phyloP scores from a whole-genome alignment of 1,140 invertebrate genomes.

The Bactericera cockerelli region DNA sequence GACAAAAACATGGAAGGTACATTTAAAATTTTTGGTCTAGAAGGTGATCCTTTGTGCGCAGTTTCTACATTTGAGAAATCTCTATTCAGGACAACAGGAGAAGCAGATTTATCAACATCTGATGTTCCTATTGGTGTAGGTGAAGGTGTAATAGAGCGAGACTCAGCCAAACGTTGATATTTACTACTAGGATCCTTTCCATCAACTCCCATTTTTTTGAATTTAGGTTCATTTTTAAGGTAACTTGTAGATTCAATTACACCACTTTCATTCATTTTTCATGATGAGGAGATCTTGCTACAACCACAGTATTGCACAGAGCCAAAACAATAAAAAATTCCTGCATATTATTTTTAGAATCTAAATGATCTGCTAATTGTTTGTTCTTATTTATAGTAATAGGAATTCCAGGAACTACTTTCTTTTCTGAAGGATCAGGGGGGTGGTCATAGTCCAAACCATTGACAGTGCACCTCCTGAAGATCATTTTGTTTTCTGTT shows the following conservation, averaged over 20 bases:
- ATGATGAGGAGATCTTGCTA: conserved; percentile 72
- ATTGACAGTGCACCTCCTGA: conserved; percentile 72
- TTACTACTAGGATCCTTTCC: conserved; percentile 26
- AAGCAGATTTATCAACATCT: conserved; percentile 6
- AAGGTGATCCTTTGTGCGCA: conserved; percentile 19
- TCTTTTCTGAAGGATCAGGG: not conserved
- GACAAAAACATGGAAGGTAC: conserved; percentile 30
- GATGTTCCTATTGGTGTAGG: conserved; percentile 35
- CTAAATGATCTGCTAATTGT: not conserved
- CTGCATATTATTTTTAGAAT: conserved; percentile 30
- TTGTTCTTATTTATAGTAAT: not conserved
- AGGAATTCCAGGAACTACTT: not conserved
- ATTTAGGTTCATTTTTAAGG: conserved; percentile 3
- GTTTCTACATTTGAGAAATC: not conserved
- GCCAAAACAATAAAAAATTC: conserved; percentile 87
- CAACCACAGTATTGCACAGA: conserved; percentile 92
- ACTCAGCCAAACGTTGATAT: conserved; percentile 51
- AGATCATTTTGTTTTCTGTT: conserved; percentile 94
- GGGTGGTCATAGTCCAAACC: conserved; percentile 33
- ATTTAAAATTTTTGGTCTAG: conserved; percentile 35
- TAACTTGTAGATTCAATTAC: conserved; percentile 34
- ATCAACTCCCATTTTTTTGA: conserved; percentile 6
- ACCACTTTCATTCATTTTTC: conserved; percentile 73
- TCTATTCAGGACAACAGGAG: not conserved
- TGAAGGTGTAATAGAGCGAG: conserved; percentile 54